These are phyloP conservation scores for Hystrix brachyura DNA, from an alignment of 2,113 vertebrate genomes.

Conservation along the genomic window DNA sequence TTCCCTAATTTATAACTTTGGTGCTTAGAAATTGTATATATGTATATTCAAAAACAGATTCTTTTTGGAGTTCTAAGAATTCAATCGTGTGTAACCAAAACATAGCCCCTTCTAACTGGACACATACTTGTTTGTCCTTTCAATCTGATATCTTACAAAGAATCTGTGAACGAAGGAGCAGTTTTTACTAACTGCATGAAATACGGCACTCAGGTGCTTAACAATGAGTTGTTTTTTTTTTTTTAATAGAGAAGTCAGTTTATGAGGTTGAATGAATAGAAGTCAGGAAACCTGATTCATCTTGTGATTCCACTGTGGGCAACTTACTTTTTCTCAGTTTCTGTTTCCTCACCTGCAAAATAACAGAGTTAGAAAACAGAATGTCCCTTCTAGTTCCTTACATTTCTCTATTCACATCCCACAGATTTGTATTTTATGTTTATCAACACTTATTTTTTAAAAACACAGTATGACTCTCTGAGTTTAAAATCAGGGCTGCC, in stretches of 20 bases:
- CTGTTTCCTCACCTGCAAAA: constrained; percentile 47
- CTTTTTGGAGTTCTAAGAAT: background rate
- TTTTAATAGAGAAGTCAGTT: background rate
- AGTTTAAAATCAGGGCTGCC: background rate
- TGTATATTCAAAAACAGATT: background rate
- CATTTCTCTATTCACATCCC: background rate
- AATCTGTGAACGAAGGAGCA: background rate
- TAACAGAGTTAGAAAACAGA: background rate
- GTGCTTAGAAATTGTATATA: background rate
- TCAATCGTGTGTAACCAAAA: background rate
- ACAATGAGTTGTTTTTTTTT: background rate
- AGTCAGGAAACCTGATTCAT: background rate
- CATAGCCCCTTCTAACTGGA: background rate
- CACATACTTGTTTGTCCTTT: background rate
- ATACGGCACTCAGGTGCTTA: background rate
- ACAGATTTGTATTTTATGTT: background rate
- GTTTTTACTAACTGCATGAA: background rate
- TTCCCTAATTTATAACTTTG: constrained; percentile 3
- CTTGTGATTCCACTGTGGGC: background rate
- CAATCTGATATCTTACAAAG: constrained; percentile 25
- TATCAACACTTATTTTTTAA: background rate
- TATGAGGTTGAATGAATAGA: background rate
- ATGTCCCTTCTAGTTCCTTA: background rate
- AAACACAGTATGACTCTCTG: background rate
- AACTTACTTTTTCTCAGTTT: background rate